Base-by-base conservation (phyloP, 92 coral and sea anemone species). In the Paragorgia papillata region DNA sequence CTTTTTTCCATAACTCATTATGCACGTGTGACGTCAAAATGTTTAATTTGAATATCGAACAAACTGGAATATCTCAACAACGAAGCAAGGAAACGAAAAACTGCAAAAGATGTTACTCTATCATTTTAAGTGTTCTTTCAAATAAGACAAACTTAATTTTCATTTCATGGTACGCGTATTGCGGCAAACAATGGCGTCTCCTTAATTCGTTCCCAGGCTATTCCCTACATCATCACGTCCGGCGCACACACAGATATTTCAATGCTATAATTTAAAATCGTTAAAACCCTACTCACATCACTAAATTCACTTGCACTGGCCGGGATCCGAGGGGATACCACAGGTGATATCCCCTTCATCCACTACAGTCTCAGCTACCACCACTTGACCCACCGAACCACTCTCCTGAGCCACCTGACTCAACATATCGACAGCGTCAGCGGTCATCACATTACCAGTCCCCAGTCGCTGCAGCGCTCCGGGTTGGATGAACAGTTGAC, bases 381-480 rank as follows among this genome's bases (percentile, higher is more conserved):
- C 78, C 0, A 32, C 64, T 25, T 71, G 78, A 17, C 64, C 58
- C 15, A 71, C 78, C 13, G 78, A 34, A 2, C 29, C 13, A 17
- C 64, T 71, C 33, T 54, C 78, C 14, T 71, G 78, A 55, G 78
- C 78, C 32, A 71, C 78, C 64, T 71, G 78, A 37, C 78, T 71
- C 32, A 71, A 22, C 63, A 71, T 55, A 34, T 71, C 78, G 9
- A 71, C 78, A 14, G 78, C 78, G 78, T 71, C 78, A 71, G 62
- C 64, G 51, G 48, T 71, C 63, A 71, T 71, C 7, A 69, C 55
- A 51, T 40, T 66, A 69, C 76, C 55, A 9, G 78, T 25, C 7
- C 64, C 64, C 78, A 71, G 17, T 15, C 64, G 49, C 64, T 71
- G 32, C 32, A 71, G 25, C 21, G 34, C 30, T 30, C 51, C 63